Conservation (phyloP, 2,797 vertebrate genomes). For the Notamacropus eugenii region DNA sequence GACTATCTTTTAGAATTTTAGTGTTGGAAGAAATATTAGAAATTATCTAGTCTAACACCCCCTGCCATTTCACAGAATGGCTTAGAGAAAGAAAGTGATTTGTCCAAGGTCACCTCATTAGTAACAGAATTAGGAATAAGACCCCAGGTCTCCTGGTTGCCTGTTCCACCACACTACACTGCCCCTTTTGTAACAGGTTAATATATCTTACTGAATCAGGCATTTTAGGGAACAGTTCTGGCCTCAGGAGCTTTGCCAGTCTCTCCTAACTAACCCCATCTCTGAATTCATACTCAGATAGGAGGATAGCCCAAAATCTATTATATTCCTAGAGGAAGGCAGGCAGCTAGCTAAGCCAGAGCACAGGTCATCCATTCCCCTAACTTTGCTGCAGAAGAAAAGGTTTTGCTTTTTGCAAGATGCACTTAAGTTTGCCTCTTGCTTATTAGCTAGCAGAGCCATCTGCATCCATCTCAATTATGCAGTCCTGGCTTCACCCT, state of each 20-base stretch:
- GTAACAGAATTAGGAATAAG: neutral
- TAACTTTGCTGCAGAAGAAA: neutral
- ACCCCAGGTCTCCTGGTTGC: neutral
- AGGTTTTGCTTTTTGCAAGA: neutral
- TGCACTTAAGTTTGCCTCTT: neutral
- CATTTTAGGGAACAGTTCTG: neutral
- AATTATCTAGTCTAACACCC: neutral
- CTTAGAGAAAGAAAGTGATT: neutral
- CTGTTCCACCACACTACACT: accelerated
- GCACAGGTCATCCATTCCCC: neutral
- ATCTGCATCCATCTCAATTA: neutral
- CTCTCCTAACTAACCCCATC: neutral
- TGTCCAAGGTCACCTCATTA: neutral
- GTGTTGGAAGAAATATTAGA: neutral
- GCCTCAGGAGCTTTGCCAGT: neutral
- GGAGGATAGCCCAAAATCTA: neutral
- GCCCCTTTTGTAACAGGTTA: neutral
- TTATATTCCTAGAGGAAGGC: neutral
- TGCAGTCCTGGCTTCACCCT: neutral
- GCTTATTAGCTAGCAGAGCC: neutral
- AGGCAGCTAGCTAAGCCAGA: neutral
- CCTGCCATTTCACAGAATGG: neutral
- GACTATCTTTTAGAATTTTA: neutral
- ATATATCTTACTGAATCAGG: neutral
- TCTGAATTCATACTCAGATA: neutral